Evolutionary conservation across 35 echinoderm and acorn worm genomes (phyloP).

Genomic region (Heliocidaris erythrogramma): DNA sequence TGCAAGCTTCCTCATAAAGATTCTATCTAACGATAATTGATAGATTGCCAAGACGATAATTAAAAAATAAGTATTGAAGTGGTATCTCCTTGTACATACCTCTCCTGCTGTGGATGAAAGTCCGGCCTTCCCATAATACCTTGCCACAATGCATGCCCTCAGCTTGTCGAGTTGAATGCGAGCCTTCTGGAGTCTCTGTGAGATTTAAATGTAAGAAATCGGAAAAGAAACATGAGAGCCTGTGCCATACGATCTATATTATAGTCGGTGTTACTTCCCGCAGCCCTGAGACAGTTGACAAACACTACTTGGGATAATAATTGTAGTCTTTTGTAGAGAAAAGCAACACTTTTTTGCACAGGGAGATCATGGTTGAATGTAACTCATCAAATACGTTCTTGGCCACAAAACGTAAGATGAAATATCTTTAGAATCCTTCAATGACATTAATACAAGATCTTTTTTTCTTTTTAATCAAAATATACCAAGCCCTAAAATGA

Average conservation of each 20-base stretch:
- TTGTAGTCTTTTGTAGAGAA: no score
- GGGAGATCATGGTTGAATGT: no score
- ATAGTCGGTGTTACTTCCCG: no score
- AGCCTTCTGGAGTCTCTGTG: conserved; percentile 94
- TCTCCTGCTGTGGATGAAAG: conserved; percentile 47
- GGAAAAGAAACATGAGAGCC: not conserved
- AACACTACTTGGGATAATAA: not conserved
- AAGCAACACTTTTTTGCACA: no score
- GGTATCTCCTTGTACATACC: conserved; percentile 12
- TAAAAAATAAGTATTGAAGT: no score
- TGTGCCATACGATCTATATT: not conserved
- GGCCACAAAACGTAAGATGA: no score
- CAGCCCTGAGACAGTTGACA: not conserved
- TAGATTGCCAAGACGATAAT: no score
- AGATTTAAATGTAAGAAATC: conserved; percentile 29
- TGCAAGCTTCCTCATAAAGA: no score
- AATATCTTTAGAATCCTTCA: no score
- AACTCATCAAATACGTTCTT: no score
- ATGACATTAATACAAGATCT: not conserved
- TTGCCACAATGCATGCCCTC: conserved; percentile 91
- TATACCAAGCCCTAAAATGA: not conserved
- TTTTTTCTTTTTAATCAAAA: not conserved
- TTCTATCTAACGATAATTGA: no score
- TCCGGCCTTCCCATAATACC: conserved; percentile 89
- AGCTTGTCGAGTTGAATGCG: conserved; percentile 85